Percentiles rank a stretch among this genome's conserved stretches.
phyloP scores from a whole-genome alignment of 1,140 invertebrate genomes.

The Drosophila azteca region DNA sequence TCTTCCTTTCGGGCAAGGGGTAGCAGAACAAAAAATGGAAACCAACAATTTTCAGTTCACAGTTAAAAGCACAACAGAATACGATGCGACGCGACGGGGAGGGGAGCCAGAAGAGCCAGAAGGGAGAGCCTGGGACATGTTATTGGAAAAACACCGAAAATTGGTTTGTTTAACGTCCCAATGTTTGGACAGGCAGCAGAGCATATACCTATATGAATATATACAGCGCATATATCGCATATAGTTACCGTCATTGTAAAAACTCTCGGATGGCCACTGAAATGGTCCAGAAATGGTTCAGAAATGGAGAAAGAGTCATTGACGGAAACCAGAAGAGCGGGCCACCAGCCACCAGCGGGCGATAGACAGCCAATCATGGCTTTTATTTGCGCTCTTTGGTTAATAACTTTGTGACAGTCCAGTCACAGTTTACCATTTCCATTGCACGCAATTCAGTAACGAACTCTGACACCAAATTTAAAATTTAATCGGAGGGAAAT shows the following conservation, averaged over 20 bases:
- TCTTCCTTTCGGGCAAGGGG: not conserved
- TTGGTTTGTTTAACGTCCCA: conserved; percentile 77
- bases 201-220: conserved; percentile 8
- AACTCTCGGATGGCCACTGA: conserved; percentile 43
- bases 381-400: conserved; percentile 1
- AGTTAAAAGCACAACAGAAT: conserved; percentile 55
- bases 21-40: conserved; percentile 47
- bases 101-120: conserved; percentile 2
- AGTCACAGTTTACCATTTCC: not conserved
- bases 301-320: conserved; percentile 16
- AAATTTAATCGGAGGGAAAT: no score
- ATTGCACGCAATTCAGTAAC: no score
- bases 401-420: conserved; percentile 6
- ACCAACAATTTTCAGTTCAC: conserved; percentile 74
- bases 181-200: conserved; percentile 64
- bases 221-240: conserved; percentile 22
- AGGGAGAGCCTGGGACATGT: conserved; percentile 42
- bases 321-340: no score
- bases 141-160: conserved; percentile 77
- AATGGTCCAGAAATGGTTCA: conserved; percentile 39
- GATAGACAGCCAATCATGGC: conserved; percentile 39
- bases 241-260: conserved; percentile 46
- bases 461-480: no score
- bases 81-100: not conserved
- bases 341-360: not conserved